phyloP scores from a whole-genome alignment of 2,113 vertebrate species.

The Psophia crepitans region DNA sequence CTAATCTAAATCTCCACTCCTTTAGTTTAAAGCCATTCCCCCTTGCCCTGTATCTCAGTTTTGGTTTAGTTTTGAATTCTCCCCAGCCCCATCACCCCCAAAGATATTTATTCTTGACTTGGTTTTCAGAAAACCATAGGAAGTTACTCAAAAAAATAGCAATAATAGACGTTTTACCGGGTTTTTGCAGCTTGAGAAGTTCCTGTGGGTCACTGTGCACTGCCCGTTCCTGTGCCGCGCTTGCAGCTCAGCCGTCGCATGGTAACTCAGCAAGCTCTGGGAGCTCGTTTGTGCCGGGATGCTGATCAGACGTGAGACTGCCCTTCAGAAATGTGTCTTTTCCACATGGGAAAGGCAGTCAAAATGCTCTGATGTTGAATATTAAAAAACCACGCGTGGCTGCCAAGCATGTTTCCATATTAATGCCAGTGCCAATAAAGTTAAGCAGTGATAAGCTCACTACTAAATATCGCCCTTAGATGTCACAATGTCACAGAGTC shows the following conservation, averaged over 20 bases:
- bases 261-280: background rate
- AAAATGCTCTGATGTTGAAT: background rate
- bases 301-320: background rate
- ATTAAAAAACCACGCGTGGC: background rate
- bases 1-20: no score
- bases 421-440: background rate
- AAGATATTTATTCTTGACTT: background rate
- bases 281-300: background rate
- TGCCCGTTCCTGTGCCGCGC: background rate
- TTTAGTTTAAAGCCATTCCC: no score
- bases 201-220: fast-evolving
- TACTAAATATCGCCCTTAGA: background rate
- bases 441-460: background rate
- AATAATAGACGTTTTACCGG: background rate
- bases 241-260: fast-evolving
- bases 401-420: background rate
- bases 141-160: background rate
- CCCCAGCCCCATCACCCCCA: background rate
- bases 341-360: background rate
- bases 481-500: background rate
- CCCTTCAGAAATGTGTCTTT: background rate
- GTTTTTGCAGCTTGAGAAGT: background rate
- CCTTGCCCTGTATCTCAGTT: no score
- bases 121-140: background rate
- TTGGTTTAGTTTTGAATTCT: background rate